phyloP scores from a whole-genome alignment of 1,140 invertebrate species.

The Papilio aristodemus region DNA sequence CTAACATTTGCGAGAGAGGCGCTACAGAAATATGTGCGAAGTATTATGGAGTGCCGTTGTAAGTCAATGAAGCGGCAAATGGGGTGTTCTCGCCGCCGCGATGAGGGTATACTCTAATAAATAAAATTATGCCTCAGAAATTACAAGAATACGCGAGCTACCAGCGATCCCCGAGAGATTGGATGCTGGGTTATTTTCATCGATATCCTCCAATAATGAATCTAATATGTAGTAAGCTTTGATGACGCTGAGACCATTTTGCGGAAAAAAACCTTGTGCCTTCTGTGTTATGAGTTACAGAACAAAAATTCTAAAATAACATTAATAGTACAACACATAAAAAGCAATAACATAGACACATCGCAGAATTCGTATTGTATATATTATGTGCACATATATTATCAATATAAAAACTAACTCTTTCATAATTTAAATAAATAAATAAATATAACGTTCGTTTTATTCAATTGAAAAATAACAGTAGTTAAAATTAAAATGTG shows the following conservation, averaged over 20 bases:
- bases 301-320: slow-evolving; percentile 7
- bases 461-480: not conserved
- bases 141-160: slow-evolving; percentile 76
- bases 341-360: too few species aligned
- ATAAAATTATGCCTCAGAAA: slow-evolving; percentile 80
- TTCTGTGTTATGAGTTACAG: slow-evolving; percentile 27
- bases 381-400: too few species aligned
- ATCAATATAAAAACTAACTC: too few species aligned
- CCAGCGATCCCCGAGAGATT: slow-evolving; percentile 70
- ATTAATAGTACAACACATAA: too few species aligned
- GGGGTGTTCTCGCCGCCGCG: slow-evolving; percentile 71
- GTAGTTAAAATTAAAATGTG: slow-evolving; percentile 18
- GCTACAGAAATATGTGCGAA: slow-evolving; percentile 80
- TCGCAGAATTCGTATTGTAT: too few species aligned
- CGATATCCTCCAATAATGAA: slow-evolving; percentile 70
- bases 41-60: slow-evolving; percentile 79
- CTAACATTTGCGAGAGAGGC: slow-evolving; percentile 70
- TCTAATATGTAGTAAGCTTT: slow-evolving; percentile 70
- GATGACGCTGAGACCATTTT: slow-evolving; percentile 47
- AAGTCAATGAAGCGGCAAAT: slow-evolving; percentile 80
- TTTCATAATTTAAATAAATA: not conserved
- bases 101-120: slow-evolving; percentile 77
- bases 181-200: slow-evolving; percentile 73
- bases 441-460: not conserved
- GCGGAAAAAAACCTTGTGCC: slow-evolving; percentile 47